Percentiles rank a stretch among this genome's conserved stretches.
These are phyloP conservation scores for Teleogryllus oceanicus DNA, from an alignment of 2,888 invertebrate species.

Conservation along the genomic window DNA sequence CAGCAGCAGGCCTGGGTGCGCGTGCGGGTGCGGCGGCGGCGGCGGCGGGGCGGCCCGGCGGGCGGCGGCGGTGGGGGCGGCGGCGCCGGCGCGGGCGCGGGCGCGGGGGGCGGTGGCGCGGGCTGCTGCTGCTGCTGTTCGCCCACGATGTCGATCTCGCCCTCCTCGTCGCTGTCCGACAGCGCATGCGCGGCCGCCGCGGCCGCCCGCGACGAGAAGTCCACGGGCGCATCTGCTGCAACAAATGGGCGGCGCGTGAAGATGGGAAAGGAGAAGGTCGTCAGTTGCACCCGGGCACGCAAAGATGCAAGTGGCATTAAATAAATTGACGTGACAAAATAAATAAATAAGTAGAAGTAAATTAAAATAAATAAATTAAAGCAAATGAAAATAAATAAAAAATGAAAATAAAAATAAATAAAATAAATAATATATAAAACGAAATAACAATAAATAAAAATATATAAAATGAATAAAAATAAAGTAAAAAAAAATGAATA, in stretches of 20 bases:
- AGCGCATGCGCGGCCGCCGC: slow-evolving; percentile 28
- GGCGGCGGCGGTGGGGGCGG: not conserved
- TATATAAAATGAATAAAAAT: too few relatives aligned
- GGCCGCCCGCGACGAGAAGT: slow-evolving; percentile 32
- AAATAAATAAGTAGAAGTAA: too few relatives aligned
- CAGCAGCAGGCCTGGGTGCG: not conserved
- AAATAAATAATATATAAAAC: too few relatives aligned
- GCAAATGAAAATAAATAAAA: too few relatives aligned
- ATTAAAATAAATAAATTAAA: too few relatives aligned
- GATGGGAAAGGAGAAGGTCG: too few relatives aligned
- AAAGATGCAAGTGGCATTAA: too few relatives aligned
- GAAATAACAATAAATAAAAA: too few relatives aligned
- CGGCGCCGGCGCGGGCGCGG: not conserved
- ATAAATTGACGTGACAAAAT: too few relatives aligned
- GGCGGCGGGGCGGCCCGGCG: not conserved
- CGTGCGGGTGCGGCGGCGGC: not conserved
- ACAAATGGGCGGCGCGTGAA: not conserved
- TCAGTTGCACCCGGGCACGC: too few relatives aligned
- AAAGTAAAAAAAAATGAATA: too few relatives aligned
- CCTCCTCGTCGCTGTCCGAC: slow-evolving; percentile 38
- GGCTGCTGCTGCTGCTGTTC: slow-evolving; percentile 30
- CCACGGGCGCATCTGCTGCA: slow-evolving; percentile 35
- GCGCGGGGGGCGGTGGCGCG: not conserved
- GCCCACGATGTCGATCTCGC: slow-evolving; percentile 42
- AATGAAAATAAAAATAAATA: too few relatives aligned